Base-by-base conservation (phyloP, 2,113 vertebrate genomes). In the Nothobranchius furzeri region DNA sequence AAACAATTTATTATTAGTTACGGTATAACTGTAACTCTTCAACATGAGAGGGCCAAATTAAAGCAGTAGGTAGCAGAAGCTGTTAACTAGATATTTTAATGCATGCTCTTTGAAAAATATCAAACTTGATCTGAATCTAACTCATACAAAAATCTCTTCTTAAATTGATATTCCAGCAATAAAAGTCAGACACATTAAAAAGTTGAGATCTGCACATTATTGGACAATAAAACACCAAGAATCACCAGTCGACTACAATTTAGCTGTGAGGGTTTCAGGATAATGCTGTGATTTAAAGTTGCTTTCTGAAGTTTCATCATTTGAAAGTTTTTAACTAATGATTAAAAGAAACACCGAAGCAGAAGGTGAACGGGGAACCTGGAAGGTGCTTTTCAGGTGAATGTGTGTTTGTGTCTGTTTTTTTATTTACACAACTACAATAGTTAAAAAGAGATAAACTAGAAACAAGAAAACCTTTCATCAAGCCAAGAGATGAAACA, bases 321-420 rank as follows among this genome's bases (percentile, higher is more conserved):
- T 73, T 83, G 47, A 17, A 76, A 58, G 60, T 73, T 67, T 70
- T 72, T 51, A 53, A 76, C 78, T 86, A 86, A 84, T 67, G 72
- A 92, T 88, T 84, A 90, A 91, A 92, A 85, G 85, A 87, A 90
- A 76, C 78, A 75, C 74, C 80, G 85, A 80, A 83, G 73, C 73
- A 78, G 84, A 87, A 88, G 54, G 77, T 86, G 86, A 91, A 86
- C 88, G 65, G 43, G 68, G 76, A 79, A 85, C 85, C 80, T 58
- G 64, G 76, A 66, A 73, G 51, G 58, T 65, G 77, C 78, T 61
- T 75, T 64, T 69, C 58, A 2, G 67, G 13, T 47, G 35, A 3
- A 13, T 35, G 68, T 72, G 79, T 70, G 75, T 74, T 37, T 78
- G 72, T 81, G 69, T 76, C 77, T 74, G 78, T 81, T 71, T 71